Percentiles rank a stretch among this genome's conserved stretches.
phyloP scores from a whole-genome alignment of 2,888 invertebrate species.

The Arrhopalites spinosus region DNA sequence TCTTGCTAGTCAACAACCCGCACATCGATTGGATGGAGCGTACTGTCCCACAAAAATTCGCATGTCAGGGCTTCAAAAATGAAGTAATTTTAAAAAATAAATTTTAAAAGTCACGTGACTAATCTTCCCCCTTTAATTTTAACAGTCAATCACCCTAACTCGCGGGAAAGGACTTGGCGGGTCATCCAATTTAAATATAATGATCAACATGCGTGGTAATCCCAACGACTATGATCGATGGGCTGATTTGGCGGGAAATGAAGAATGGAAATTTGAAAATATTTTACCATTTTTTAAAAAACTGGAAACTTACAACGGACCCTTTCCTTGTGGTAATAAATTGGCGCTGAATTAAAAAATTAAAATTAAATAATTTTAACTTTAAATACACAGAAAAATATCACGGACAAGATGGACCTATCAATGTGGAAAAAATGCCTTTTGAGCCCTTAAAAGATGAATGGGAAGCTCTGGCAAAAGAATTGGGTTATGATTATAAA shows the following conservation, averaged over 20 bases:
- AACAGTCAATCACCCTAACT: too few species aligned
- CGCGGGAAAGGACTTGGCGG: conserved; percentile 24
- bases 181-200: conserved; percentile 5
- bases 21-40: conserved; percentile 73
- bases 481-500: conserved; percentile 64
- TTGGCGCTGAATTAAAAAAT: too few species aligned
- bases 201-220: conserved; percentile 66
- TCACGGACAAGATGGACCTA: conserved; percentile 50
- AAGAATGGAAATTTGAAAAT: conserved; percentile 60
- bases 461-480: conserved; percentile 66
- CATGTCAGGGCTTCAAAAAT: conserved; percentile 60
- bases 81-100: too few species aligned
- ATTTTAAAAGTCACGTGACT: too few species aligned
- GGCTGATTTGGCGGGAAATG: conserved; percentile 62
- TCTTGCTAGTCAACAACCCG: conserved; percentile 65
- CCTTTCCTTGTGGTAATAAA: conserved; percentile 15
- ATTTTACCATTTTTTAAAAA: conserved; percentile 62
- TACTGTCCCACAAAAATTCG: conserved; percentile 69
- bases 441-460: conserved; percentile 64
- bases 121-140: too few species aligned
- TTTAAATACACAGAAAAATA: neutral
- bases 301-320: conserved; percentile 61
- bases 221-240: conserved; percentile 72
- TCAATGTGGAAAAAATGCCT: conserved; percentile 63
- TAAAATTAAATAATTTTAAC: neutral